Percentiles rank a stretch among this genome's conserved stretches.
Conservation (phyloP, 2,113 vertebrate genomes). For the Centropus bengalensis region DNA sequence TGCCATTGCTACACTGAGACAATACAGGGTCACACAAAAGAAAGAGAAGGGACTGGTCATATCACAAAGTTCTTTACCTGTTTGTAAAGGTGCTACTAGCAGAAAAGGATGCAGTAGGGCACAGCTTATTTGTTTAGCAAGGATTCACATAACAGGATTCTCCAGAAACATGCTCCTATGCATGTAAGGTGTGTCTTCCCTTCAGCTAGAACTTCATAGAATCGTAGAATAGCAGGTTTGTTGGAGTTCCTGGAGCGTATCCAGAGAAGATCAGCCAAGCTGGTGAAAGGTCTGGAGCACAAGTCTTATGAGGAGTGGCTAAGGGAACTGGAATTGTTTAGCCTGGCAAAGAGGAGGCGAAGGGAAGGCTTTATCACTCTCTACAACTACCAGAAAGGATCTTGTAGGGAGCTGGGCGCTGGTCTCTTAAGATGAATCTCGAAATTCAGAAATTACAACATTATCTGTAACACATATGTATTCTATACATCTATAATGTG, state of each 20-base stretch:
- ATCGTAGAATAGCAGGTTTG: no score
- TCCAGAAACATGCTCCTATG: not conserved
- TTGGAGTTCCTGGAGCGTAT: no score
- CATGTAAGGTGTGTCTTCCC: not conserved
- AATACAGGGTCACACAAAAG: not conserved
- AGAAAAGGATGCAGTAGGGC: not conserved
- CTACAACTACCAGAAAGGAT: no score
- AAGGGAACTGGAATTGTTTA: no score
- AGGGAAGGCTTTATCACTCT: no score
- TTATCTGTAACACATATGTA: not conserved
- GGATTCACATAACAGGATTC: not conserved
- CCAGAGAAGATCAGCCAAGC: no score
- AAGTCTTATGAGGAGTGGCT: no score
- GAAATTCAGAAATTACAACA: not conserved
- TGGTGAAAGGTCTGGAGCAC: no score
- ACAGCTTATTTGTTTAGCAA: not conserved
- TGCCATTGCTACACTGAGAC: not conserved
- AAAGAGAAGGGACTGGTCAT: not conserved
- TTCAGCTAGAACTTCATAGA: not conserved
- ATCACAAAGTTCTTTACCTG: not conserved
- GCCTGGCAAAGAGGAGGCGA: no score
- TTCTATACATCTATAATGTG: not conserved
- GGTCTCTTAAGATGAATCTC: not conserved
- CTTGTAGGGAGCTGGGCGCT: no score
- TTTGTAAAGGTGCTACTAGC: not conserved